Evolutionary conservation across 2,888 invertebrate species (phyloP).

Genomic region (Rhingia rostrata): DNA sequence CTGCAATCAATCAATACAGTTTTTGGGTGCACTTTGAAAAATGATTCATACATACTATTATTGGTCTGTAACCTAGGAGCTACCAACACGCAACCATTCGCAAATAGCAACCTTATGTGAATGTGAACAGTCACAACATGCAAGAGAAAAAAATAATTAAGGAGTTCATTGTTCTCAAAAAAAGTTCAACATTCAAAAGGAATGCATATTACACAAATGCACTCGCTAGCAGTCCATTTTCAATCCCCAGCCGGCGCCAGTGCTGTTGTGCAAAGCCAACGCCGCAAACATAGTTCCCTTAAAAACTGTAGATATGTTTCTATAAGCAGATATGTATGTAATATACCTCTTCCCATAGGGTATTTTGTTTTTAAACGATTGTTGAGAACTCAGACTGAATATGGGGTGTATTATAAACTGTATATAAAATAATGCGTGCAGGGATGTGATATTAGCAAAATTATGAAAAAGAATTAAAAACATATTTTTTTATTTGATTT

Average conservation of each 20-base stretch:
- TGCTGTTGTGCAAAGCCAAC: constrained; percentile 9
- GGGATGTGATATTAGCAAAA: too few relatives aligned
- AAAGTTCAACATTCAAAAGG: constrained; percentile 50
- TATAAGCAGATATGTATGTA: neutral
- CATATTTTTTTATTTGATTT: too few relatives aligned
- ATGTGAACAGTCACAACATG: constrained; percentile 15
- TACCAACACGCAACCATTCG: constrained; percentile 30
- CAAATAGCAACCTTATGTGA: constrained; percentile 32
- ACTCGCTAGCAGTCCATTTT: constrained; percentile 57
- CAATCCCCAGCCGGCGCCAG: constrained; percentile 46
- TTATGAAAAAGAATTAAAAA: too few relatives aligned
- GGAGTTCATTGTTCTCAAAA: constrained; percentile 68
- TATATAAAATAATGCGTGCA: too few relatives aligned
- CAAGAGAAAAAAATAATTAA: constrained; percentile 30
- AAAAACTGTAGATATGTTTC: neutral
- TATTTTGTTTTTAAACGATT: neutral
- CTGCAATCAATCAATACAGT: too few relatives aligned
- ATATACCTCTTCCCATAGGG: constrained; percentile 8
- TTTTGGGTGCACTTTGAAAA: neutral
- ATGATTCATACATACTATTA: constrained; percentile 47
- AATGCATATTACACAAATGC: constrained; percentile 62
- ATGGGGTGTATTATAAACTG: too few relatives aligned
- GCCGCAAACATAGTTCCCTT: constrained; percentile 2
- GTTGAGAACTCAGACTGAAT: neutral
- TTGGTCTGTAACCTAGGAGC: constrained; percentile 42